A percentile compares a stretch with the other conserved stretches of the same genome.
Evolutionary conservation across 2,113 vertebrate species (phyloP).

Genomic region (Indri indri): DNA sequence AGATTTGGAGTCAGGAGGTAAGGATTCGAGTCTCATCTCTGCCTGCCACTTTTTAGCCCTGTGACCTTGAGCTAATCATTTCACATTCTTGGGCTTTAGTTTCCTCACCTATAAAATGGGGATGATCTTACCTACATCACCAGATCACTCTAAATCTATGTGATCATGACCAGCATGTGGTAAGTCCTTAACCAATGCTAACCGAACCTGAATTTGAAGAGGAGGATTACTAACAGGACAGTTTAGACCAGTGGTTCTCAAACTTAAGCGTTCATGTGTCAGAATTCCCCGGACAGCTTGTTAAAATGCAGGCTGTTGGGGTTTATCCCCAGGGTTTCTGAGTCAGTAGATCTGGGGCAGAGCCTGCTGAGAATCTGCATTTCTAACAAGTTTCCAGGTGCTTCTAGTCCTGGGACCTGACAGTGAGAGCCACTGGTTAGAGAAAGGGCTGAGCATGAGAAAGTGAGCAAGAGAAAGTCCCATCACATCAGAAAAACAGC

Average conservation of each 20-base stretch:
- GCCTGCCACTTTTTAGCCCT: not conserved
- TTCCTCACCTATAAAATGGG: slow-evolving; percentile 8
- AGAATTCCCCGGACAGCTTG: not conserved
- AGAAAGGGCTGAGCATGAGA: not conserved
- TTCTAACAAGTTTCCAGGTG: not conserved
- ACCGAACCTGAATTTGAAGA: not conserved
- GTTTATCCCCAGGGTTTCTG: not conserved
- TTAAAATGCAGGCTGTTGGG: not conserved
- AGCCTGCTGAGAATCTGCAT: not conserved
- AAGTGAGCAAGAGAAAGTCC: not conserved
- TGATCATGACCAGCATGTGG: not conserved
- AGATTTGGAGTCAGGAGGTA: not conserved
- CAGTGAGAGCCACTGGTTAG: not conserved
- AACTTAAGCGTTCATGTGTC: not conserved
- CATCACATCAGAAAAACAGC: not conserved
- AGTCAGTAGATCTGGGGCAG: not conserved
- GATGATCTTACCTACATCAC: not conserved
- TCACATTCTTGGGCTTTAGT: not conserved
- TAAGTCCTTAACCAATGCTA: not conserved
- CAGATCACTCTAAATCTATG: not conserved
- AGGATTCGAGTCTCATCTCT: not conserved
- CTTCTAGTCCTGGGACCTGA: not conserved
- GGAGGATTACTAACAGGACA: not conserved
- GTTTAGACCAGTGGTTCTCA: not conserved
- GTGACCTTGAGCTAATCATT: not conserved